Base-by-base conservation (phyloP, 2,888 invertebrate genomes). In the Drosophila testacea region DNA sequence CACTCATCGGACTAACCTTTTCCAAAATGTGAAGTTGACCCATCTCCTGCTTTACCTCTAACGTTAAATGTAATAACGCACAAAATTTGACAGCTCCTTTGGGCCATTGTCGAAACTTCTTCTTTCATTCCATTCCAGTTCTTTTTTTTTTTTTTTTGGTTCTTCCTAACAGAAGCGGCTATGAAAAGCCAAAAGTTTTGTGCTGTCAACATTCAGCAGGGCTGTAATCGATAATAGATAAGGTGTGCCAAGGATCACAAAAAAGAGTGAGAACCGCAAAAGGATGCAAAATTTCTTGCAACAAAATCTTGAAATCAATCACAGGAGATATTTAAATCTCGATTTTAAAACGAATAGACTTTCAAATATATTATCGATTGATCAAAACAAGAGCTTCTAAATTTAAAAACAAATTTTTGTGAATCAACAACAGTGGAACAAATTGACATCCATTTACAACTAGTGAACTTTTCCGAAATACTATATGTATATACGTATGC, bases 51-150 rank as follows among this genome's bases (percentile, higher is more conserved):
- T 30, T 11, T 44, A 32, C 32, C 36, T 55, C 36, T 11, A 64
- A 61, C 67, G 69, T 81, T 65, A 77, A 83, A 77, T 81, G 78
- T 77, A 83, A 83, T 83, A 82, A 83, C 78, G 78, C 72, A 70
- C 75, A 69, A 72, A 75, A 78, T 83, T 81, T 82, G 84, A 87
- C 84, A 87, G 81, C 72, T 69, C 69, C 82, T 83, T 68, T 69
- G 84, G 84, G 81, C 65, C 75, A 69, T 81, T 83, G 76, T 72
- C 65, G 3, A 73, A 77, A 67, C 52, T 69, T 74, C 11, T 34
- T 41, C 34, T 16, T 50, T 10, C 16, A 16, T 16, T 16, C 16
- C 16, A 16, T 16, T 16, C 16, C 16, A 16, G 16, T 16, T 6
- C 1, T 7, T 42, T n/a, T n/a, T 4, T 10, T 54, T 1, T 54